A percentile compares a stretch with the other conserved stretches of the same genome.
These are phyloP conservation scores for Patagioenas fasciata DNA, from an alignment of 2,113 vertebrate species.

Conservation along the genomic window DNA sequence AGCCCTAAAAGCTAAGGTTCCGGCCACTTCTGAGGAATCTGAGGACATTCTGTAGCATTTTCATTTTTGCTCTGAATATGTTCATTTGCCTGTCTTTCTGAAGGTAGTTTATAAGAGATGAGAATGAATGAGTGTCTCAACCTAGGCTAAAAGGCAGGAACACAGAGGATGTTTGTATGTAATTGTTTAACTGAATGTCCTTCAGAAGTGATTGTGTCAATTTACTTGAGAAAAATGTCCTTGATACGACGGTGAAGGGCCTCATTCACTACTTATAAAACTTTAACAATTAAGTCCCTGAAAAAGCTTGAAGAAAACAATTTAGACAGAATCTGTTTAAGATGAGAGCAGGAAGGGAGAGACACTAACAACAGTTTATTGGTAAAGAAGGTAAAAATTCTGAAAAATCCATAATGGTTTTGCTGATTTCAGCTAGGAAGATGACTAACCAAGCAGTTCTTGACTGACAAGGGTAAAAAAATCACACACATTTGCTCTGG, in stretches of 20 bases:
- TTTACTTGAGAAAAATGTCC: conserved; percentile 2
- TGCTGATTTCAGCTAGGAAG: background rate
- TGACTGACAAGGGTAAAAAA: background rate
- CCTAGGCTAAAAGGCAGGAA: background rate
- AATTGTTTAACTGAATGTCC: background rate
- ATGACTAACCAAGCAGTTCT: background rate
- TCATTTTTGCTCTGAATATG: background rate
- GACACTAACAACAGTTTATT: background rate
- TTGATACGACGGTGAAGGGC: background rate
- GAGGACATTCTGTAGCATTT: background rate
- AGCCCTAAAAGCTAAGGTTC: background rate
- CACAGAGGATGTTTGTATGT: background rate
- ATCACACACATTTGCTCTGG: background rate
- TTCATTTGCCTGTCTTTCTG: background rate
- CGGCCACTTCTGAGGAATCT: background rate
- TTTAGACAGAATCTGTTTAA: background rate
- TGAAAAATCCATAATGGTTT: background rate
- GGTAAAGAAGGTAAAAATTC: background rate
- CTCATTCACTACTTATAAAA: background rate
- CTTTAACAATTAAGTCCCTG: background rate
- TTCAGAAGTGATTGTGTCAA: background rate
- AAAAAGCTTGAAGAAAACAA: background rate
- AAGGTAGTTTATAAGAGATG: background rate
- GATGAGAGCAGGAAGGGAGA: background rate
- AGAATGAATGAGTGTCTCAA: background rate